phyloP scores from a whole-genome alignment of 2,797 vertebrate species.

The Amblyopsis hoosieri region DNA sequence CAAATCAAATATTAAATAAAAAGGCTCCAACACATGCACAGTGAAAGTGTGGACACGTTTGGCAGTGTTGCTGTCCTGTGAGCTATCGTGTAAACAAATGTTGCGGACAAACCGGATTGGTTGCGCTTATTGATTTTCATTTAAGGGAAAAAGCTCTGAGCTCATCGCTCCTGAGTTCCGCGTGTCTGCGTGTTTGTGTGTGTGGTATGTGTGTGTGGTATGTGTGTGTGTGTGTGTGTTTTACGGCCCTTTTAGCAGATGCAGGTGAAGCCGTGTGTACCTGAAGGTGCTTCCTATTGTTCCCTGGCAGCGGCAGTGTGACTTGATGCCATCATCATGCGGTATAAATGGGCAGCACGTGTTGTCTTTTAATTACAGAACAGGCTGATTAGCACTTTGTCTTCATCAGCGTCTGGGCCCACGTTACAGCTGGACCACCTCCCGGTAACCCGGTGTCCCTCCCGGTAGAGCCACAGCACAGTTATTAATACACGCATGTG shows the following conservation, averaged over 20 bases:
- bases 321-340: slow-evolving; percentile 46
- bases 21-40: slow-evolving; percentile 13
- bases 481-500: slow-evolving; percentile 29
- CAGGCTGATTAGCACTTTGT: slow-evolving; percentile 56
- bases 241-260: slow-evolving; percentile 4
- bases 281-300: slow-evolving; percentile 24
- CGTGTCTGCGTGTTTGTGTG: not conserved
- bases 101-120: slow-evolving; percentile 27
- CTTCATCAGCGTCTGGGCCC: slow-evolving; percentile 50
- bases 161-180: slow-evolving; percentile 27
- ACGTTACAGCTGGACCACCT: slow-evolving; percentile 36
- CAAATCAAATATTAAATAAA: slow-evolving; percentile 13
- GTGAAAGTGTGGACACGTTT: slow-evolving; percentile 29
- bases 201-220: not conserved
- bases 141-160: slow-evolving; percentile 40
- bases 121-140: slow-evolving; percentile 57
- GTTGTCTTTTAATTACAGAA: slow-evolving; percentile 61
- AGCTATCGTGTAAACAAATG: slow-evolving; percentile 44
- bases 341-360: slow-evolving; percentile 45
- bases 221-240: slow-evolving; percentile 2
- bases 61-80: slow-evolving; percentile 29
- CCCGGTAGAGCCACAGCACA: slow-evolving; percentile 16
- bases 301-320: slow-evolving; percentile 18
- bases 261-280: slow-evolving; percentile 11
- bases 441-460: slow-evolving; percentile 36